Base-by-base conservation (phyloP, 2,113 vertebrate species). In the Amblyornis subalaris region DNA sequence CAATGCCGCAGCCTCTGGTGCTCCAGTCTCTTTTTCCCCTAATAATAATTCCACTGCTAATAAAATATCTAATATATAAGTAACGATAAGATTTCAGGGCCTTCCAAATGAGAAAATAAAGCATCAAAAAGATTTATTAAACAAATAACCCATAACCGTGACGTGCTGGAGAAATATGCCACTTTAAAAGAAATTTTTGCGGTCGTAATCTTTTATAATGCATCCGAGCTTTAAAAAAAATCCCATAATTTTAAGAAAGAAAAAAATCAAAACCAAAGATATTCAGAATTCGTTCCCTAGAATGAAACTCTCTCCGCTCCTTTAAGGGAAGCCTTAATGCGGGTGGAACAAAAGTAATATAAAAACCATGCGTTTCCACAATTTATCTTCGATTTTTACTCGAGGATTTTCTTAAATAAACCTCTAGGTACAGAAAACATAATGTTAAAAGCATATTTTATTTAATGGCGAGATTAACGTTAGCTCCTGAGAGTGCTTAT, bases 31-130 rank as follows among this genome's bases (percentile, higher is more conserved):
- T 14, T 20, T 18, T 4, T 55, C 71, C 62, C 85, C 67, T 66
- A 85, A 93, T 94, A 76, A 93, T 89, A 71, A 96, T 96, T 90
- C 90, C 96, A 55, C 95, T 74, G 82, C 96, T 96, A 97, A 96
- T 97, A 96, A 97, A 96, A 96, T 93, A 94, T 78, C 96, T 94
- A 96, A 96, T 97, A 95, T 95, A 97, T 95, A 97, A 97, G 96
- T 91, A 97, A 90, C 88, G 90, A 80, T 71, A 94, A 95, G 91
- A 88, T 97, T 95, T 95, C 92, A 90, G 82, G 93, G 94, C 82
- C 93, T 96, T 90, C 92, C 95, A 96, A 95, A 88, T 89, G 97
- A 96, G 93, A 96, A 97, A 96, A 96, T 79, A 95, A 94, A 92
- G 92, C 80, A 97, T 86, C 84, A 95, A 90, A 82, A 85, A 89